These are phyloP conservation scores for Machimus rusticus DNA, from an alignment of 2,888 invertebrate species.

Conservation along the genomic window DNA sequence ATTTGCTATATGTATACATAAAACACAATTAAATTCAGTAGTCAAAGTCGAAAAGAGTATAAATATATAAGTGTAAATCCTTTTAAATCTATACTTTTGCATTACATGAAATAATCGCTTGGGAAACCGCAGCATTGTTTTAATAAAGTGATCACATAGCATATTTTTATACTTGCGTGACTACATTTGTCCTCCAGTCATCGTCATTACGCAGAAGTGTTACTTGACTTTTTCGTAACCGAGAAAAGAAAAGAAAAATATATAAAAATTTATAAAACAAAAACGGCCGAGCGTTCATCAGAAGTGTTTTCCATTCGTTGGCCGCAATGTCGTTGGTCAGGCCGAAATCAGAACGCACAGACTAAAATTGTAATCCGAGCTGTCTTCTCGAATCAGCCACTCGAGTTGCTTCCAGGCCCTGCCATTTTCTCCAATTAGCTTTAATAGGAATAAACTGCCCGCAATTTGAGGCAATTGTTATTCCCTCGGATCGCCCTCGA, in stretches of 20 bases:
- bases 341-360: slow-evolving; percentile 14
- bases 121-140: neutral
- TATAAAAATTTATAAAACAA: neutral
- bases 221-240: neutral
- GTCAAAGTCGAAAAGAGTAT: neutral
- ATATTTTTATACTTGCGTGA: neutral
- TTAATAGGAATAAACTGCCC: slow-evolving; percentile 48
- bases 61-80: too few relatives aligned
- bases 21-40: neutral
- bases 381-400: slow-evolving; percentile 29
- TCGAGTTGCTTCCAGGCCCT: slow-evolving; percentile 42
- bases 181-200: neutral
- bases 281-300: neutral
- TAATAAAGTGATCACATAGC: neutral
- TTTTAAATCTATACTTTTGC: neutral
- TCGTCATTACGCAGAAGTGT: neutral
- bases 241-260: neutral
- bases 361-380: slow-evolving; percentile 37
- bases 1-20: neutral
- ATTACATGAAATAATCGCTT: neutral
- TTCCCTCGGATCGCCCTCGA: slow-evolving; percentile 22
- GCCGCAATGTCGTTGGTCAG: neutral
- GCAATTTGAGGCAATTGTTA: slow-evolving; percentile 47
- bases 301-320: neutral
- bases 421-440: slow-evolving; percentile 47